Base-by-base conservation (phyloP, 2,888 invertebrate genomes). In the Leuctra nigra region DNA sequence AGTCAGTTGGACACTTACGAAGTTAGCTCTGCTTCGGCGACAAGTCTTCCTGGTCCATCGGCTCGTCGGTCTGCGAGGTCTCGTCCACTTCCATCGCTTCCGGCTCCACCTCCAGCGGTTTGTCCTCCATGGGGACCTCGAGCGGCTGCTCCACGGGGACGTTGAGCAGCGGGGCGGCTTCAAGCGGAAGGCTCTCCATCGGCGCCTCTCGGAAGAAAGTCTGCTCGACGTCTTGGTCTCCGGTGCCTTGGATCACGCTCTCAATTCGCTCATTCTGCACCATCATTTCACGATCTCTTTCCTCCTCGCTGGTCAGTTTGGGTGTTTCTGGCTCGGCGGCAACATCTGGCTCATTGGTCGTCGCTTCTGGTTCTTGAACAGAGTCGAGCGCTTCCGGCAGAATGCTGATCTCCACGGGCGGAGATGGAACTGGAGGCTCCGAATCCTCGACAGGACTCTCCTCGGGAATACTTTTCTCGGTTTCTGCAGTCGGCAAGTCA, bases 41-140 rank as follows among this genome's bases (percentile, higher is more conserved):
- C 9, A 65, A 63, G 22, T 65, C 60, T 62, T 69, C 70, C 56
- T 71, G 67, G 38, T 72, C 71, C 70, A 71, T 72, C 23, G 69
- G 68, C 58, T 72, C 71, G 24, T 67, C 68, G 23, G 65, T 65
- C 9, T 65, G 57, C 25, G 64, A 57, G 9, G 66, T 56, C 54
- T 66, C 68, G 41, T 69, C 69, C 23, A 62, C 66, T 46, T 72
- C 71, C 7, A 71, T 65, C 22, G 71, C 72, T 70, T 72, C 71
- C 4, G 41, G 41, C 41, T 41, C 41, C n/a, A n/a, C n/a, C 41
- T 41, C 41, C 2, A 20, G 11, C 18, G 20, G 14, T 20, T 41
- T 41, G 14, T 14, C 41, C n/a, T 41, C 41, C 41, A 41, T 41
- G 16, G 41, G 41, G 4, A 20, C 20, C 20, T 41, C 41, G 11